Evolutionary conservation across 2,113 vertebrate genomes (phyloP).

Genomic region (Bufo gargarizans): DNA sequence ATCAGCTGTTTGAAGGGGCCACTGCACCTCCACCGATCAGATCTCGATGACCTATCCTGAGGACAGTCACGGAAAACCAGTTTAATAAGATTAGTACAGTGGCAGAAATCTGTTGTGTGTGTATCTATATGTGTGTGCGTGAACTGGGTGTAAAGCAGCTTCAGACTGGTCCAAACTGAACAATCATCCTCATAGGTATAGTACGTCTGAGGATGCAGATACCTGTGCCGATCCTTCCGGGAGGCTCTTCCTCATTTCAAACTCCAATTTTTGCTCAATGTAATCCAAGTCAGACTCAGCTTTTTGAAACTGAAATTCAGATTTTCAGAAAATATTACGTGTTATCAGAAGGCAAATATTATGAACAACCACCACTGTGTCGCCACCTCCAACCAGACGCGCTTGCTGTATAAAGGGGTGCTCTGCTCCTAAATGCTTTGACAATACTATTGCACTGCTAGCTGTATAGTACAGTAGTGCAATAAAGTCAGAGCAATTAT

Average conservation of each 20-base stretch:
- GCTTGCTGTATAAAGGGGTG: constrained; percentile 55
- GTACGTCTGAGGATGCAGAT: constrained; percentile 46
- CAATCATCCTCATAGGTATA: no score
- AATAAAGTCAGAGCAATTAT: constrained; percentile 98
- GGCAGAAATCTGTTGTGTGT: no score
- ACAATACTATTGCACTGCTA: constrained; percentile 99
- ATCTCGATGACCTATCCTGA: no score
- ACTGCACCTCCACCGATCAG: no score
- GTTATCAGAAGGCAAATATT: neutral
- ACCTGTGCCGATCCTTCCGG: constrained; percentile 79
- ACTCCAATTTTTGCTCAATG: constrained; percentile 86
- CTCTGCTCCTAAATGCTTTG: constrained; percentile 93
- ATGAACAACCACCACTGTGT: neutral
- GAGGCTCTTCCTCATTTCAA: constrained; percentile 81
- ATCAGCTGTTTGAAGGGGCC: no score
- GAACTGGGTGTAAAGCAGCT: no score
- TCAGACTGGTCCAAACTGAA: no score
- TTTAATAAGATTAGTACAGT: no score
- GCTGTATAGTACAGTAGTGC: constrained; percentile 96
- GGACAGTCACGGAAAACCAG: no score
- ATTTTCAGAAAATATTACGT: neutral
- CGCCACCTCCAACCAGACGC: no score
- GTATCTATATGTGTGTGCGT: no score
- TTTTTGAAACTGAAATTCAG: constrained; percentile 88
- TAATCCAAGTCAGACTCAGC: constrained; percentile 91